These are phyloP conservation scores for Drosophila cognata DNA, from an alignment of 2,888 invertebrate species.

Conservation along the genomic window DNA sequence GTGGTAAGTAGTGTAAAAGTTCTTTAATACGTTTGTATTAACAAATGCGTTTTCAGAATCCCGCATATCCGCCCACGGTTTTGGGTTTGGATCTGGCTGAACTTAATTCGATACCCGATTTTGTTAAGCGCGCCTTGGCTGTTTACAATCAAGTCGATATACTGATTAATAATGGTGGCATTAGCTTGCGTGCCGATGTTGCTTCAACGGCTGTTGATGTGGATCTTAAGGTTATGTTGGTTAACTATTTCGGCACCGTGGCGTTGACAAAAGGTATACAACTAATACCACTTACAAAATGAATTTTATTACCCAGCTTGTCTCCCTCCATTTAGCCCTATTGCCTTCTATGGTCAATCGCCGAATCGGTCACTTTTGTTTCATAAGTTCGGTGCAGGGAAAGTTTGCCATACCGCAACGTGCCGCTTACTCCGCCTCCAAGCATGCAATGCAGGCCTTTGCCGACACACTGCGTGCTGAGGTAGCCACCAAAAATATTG, in stretches of 20 bases:
- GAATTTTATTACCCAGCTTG: too few relatives aligned
- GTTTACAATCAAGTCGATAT: slow-evolving; percentile 93
- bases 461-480: slow-evolving; percentile 96
- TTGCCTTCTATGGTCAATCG: slow-evolving; percentile 92
- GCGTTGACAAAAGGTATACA: slow-evolving; percentile 94
- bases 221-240: slow-evolving; percentile 93
- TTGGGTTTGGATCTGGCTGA: slow-evolving; percentile 91
- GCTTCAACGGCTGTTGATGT: slow-evolving; percentile 92
- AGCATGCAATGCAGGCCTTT: slow-evolving; percentile 98
- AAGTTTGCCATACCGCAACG: slow-evolving; percentile 95
- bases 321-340: slow-evolving; percentile 87
- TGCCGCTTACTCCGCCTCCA: slow-evolving; percentile 95
- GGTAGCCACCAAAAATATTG: slow-evolving; percentile 90
- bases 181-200: slow-evolving; percentile 92
- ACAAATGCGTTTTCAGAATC: slow-evolving; percentile 84
- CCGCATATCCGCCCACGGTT: slow-evolving; percentile 89
- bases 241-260: slow-evolving; percentile 97
- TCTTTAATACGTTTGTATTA: slow-evolving; percentile 5
- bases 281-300: neutral
- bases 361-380: slow-evolving; percentile 92
- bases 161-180: slow-evolving; percentile 95
- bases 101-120: slow-evolving; percentile 87
- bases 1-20: slow-evolving; percentile 85
- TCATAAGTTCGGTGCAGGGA: slow-evolving; percentile 97
- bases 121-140: slow-evolving; percentile 89